Evolutionary conservation across 2,888 invertebrate species (phyloP).

Genomic region (Mythimna albipuncta): DNA sequence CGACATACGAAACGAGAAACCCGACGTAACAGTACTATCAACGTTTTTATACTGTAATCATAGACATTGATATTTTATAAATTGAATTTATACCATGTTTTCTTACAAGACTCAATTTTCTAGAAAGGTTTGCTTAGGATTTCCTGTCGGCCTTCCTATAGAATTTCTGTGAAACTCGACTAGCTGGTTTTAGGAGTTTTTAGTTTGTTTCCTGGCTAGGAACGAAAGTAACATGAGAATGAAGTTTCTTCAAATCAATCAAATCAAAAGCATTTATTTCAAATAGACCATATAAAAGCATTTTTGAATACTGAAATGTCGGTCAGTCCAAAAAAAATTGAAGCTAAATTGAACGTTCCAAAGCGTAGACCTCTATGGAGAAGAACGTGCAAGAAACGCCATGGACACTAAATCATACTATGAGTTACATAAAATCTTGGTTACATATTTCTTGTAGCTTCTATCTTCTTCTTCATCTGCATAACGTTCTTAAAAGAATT

Average conservation of each 20-base stretch:
- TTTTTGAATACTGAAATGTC: too few species aligned
- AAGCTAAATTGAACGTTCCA: too few species aligned
- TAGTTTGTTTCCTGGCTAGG: not conserved
- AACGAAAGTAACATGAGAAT: not conserved
- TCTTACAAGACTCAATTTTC: constrained; percentile 17
- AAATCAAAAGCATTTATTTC: too few species aligned
- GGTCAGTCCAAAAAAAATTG: too few species aligned
- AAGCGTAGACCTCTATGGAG: too few species aligned
- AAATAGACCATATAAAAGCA: too few species aligned
- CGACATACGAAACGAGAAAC: constrained; percentile 66
- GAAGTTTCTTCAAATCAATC: too few species aligned
- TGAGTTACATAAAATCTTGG: too few species aligned
- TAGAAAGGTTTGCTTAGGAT: not conserved
- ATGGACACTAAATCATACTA: too few species aligned
- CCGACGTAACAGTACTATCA: constrained; percentile 62
- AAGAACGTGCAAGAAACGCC: too few species aligned
- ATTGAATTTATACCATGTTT: constrained; percentile 41
- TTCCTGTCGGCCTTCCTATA: not conserved
- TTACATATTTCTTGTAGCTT: too few species aligned
- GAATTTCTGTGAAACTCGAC: constrained; percentile 2
- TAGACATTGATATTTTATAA: constrained; percentile 51
- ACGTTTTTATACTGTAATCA: constrained; percentile 60
- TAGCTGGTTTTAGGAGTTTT: not conserved
- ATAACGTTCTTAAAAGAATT: not conserved
- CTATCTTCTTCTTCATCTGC: not conserved